These are phyloP conservation scores for Baronia brevicornis DNA, from an alignment of 2,888 invertebrate species.

Conservation along the genomic window DNA sequence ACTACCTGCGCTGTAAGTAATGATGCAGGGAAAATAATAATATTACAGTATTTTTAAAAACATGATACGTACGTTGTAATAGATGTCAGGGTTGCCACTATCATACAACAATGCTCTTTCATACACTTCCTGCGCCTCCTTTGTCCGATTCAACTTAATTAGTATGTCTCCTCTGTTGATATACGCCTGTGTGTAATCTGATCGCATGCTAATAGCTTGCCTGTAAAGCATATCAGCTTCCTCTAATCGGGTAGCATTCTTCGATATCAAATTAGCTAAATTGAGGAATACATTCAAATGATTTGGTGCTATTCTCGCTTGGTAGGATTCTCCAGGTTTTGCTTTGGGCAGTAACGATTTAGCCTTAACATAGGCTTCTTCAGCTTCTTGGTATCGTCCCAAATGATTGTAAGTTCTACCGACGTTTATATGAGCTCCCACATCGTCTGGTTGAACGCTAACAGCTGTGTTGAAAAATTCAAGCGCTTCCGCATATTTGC, in stretches of 20 bases:
- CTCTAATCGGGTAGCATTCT: slow-evolving; percentile 91
- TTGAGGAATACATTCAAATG: slow-evolving; percentile 97
- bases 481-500: slow-evolving; percentile 84
- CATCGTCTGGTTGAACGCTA: slow-evolving; percentile 94
- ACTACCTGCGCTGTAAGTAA: no score
- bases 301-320: slow-evolving; percentile 95
- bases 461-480: slow-evolving; percentile 95
- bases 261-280: slow-evolving; percentile 94
- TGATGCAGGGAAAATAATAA: no score
- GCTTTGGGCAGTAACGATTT: slow-evolving; percentile 93
- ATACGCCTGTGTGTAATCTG: slow-evolving; percentile 96
- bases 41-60: neutral
- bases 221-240: slow-evolving; percentile 96
- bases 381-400: slow-evolving; percentile 84
- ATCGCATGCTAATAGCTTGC: slow-evolving; percentile 97
- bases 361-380: slow-evolving; percentile 92
- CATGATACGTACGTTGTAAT: slow-evolving; percentile 87
- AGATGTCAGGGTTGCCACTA: slow-evolving; percentile 94
- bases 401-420: slow-evolving; percentile 95
- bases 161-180: slow-evolving; percentile 97
- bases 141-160: slow-evolving; percentile 94
- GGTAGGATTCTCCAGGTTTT: slow-evolving; percentile 95
- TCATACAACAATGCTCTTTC: slow-evolving; percentile 94
- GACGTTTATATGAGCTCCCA: slow-evolving; percentile 97
- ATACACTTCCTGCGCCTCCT: slow-evolving; percentile 96